phyloP scores from a whole-genome alignment of 2,113 vertebrate genomes.

The Eolophus roseicapilla region DNA sequence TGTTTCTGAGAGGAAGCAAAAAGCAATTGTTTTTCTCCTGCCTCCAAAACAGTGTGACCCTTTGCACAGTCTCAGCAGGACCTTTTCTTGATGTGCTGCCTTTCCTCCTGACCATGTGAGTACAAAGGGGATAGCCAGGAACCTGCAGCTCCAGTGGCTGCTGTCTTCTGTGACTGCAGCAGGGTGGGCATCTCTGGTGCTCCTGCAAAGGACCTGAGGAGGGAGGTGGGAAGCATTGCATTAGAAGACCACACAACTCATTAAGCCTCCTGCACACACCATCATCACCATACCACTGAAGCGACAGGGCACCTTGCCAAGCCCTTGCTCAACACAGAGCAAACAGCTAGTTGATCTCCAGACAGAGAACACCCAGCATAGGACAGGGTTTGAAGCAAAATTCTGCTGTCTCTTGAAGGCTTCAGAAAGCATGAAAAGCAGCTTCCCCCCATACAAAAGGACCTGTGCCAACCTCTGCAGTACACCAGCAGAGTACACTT shows the following conservation, averaged over 20 bases:
- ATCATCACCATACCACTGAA: rapidly evolving
- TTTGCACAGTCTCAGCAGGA: background rate
- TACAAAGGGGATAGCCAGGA: background rate
- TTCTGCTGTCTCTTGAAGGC: background rate
- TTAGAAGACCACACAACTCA: background rate
- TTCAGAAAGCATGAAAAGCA: background rate
- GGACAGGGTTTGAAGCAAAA: background rate
- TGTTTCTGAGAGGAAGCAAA: background rate
- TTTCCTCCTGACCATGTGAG: rapidly evolving
- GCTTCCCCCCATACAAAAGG: background rate
- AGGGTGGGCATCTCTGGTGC: background rate
- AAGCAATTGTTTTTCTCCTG: background rate
- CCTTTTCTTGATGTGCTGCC: background rate
- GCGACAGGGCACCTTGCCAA: background rate
- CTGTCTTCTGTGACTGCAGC: background rate
- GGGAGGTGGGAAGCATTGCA: background rate
- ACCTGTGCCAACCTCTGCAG: rapidly evolving
- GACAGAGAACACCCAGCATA: background rate
- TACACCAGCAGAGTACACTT: too few relatives aligned
- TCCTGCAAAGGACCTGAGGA: rapidly evolving
- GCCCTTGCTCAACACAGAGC: background rate
- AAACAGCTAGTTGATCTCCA: background rate
- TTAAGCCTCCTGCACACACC: background rate
- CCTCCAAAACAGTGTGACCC: conserved; percentile 8
- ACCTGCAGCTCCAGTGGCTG: background rate